Conservation (phyloP, 2,888 invertebrate species). For the Napeogenes sylphis region DNA sequence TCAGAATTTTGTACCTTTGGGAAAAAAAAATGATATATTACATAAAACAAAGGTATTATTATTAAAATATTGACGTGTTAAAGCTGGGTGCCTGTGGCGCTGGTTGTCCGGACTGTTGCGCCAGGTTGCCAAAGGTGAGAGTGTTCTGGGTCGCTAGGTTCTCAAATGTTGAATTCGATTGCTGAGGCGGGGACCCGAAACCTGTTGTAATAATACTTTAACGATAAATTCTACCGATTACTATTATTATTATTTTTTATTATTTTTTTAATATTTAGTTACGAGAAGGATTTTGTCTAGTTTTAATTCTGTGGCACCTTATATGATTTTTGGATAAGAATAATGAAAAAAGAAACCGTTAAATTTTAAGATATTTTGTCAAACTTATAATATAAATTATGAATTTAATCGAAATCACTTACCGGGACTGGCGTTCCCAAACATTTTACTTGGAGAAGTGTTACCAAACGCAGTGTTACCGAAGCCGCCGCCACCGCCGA, state of each 20-base stretch:
- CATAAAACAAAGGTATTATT: too few species aligned
- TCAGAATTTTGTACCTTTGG: too few species aligned
- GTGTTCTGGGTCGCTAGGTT: slow-evolving; percentile 81
- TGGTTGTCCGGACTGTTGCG: slow-evolving; percentile 69
- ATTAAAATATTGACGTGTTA: slow-evolving; percentile 53
- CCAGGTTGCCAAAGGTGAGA: slow-evolving; percentile 80
- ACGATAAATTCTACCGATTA: too few species aligned
- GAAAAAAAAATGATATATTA: too few species aligned
- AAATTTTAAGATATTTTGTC: too few species aligned
- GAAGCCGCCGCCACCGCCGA: slow-evolving; percentile 69
- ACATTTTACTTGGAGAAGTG: slow-evolving; percentile 67
- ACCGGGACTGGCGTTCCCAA: slow-evolving; percentile 56
- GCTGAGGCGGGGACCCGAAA: slow-evolving; percentile 72
- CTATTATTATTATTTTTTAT: too few species aligned
- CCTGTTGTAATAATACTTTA: slow-evolving; percentile 37
- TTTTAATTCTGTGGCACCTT: too few species aligned
- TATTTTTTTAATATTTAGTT: too few species aligned
- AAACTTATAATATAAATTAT: too few species aligned
- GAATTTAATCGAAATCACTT: slow-evolving; percentile 22
- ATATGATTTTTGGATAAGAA: too few species aligned
- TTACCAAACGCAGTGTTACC: slow-evolving; percentile 73
- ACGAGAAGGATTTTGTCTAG: too few species aligned
- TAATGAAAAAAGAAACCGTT: too few species aligned
- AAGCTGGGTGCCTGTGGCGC: slow-evolving; percentile 55
- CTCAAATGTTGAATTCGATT: slow-evolving; percentile 79